Percentiles rank a stretch among this genome's conserved stretches.
Conservation (phyloP, 2,888 invertebrate genomes). For the Drosophila stalkeri region DNA sequence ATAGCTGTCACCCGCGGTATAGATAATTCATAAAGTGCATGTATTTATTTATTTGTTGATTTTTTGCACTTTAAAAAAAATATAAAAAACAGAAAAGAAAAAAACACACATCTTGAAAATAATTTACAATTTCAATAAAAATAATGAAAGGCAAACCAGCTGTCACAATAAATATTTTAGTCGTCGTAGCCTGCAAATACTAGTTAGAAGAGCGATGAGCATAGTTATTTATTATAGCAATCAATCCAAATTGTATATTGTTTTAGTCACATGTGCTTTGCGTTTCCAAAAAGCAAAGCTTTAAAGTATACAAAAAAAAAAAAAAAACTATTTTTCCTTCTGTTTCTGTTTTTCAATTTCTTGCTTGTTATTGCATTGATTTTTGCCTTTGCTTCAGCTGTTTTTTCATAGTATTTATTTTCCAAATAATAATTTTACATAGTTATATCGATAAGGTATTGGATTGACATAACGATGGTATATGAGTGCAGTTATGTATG, state of each 20-base stretch:
- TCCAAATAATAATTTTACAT: conserved; percentile 50
- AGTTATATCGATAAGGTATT: conserved; percentile 55
- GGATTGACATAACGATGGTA: conserved; percentile 26
- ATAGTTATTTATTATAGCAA: conserved; percentile 69
- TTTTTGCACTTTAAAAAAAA: conserved; percentile 67
- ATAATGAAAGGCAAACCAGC: conserved; percentile 27
- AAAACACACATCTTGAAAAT: conserved; percentile 6
- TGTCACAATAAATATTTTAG: conserved; percentile 62
- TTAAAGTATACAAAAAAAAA: conserved; percentile 27
- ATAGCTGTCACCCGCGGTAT: conserved; percentile 26
- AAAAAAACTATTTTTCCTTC: neutral
- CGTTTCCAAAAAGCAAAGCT: conserved; percentile 43
- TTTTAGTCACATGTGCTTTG: conserved; percentile 50
- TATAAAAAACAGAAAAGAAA: conserved; percentile 23
- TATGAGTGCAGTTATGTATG: conserved; percentile 14
- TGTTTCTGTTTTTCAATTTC: conserved; percentile 19
- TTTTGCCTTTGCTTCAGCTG: conserved; percentile 46
- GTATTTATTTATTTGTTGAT: conserved; percentile 77
- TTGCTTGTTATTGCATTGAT: conserved; percentile 58
- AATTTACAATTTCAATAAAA: conserved; percentile 42
- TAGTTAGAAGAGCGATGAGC: conserved; percentile 42
- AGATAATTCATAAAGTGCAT: conserved; percentile 62
- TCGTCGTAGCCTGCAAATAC: conserved; percentile 55
- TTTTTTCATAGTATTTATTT: conserved; percentile 68
- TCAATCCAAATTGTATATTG: conserved; percentile 42